phyloP scores from a whole-genome alignment of 2,888 invertebrate genomes.

The Chrysotoxum bicinctum region DNA sequence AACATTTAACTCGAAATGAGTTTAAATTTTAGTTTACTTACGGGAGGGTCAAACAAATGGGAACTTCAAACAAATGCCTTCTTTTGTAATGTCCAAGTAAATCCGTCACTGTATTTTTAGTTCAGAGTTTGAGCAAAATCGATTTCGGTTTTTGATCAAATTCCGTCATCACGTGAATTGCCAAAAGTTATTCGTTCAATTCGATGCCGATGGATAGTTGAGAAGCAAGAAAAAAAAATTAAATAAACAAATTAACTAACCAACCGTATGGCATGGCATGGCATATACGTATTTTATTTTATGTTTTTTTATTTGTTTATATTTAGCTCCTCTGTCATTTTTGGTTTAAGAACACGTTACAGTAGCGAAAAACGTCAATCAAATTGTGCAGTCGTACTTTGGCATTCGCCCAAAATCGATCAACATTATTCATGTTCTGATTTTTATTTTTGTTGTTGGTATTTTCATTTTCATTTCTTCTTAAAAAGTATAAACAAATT shows the following conservation, averaged over 20 bases:
- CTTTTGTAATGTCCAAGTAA: background rate
- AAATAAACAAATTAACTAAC: conserved; percentile 27
- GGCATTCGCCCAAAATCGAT: conserved; percentile 48
- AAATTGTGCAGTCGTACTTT: conserved; percentile 39
- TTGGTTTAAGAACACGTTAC: conserved; percentile 55
- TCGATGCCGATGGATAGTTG: conserved; percentile 19
- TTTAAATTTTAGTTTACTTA: too few relatives aligned
- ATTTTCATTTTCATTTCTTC: background rate
- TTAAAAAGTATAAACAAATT: conserved; percentile 28
- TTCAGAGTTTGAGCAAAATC: conserved; percentile 15
- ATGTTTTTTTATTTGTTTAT: conserved; percentile 11
- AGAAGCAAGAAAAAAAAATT: background rate
- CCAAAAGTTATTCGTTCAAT: conserved; percentile 7
- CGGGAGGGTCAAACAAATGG: too few relatives aligned
- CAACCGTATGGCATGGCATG: conserved; percentile 12
- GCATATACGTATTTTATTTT: conserved; percentile 41
- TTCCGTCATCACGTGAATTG: conserved; percentile 59
- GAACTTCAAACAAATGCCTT: too few relatives aligned
- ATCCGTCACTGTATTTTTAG: background rate
- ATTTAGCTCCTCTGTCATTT: conserved; percentile 47
- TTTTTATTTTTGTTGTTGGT: background rate
- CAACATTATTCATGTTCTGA: conserved; percentile 31
- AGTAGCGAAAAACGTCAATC: conserved; percentile 63
- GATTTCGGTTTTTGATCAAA: conserved; percentile 42
- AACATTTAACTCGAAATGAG: too few relatives aligned